phyloP scores from a whole-genome alignment of 2,113 vertebrate genomes.

The Ptyas mucosa region DNA sequence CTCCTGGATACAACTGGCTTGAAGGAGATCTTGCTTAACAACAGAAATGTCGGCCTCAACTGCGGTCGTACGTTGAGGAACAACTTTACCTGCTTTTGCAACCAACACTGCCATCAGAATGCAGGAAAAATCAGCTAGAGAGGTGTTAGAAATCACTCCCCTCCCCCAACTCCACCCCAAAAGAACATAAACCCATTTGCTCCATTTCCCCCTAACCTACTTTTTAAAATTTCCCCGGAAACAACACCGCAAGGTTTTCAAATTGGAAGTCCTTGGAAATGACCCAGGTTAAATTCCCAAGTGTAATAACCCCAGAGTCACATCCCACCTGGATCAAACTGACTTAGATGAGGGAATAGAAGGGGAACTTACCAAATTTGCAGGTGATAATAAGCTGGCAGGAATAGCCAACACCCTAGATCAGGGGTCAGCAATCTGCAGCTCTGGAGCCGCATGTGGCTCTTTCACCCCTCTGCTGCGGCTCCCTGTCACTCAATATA shows the following conservation, averaged over 20 bases:
- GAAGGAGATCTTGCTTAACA: too few relatives aligned
- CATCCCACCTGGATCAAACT: fast-evolving
- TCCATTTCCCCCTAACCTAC: not conserved
- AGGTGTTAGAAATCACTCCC: not conserved
- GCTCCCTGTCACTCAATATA: too few relatives aligned
- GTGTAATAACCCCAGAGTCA: not conserved
- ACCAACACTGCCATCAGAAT: not conserved
- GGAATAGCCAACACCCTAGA: too few relatives aligned
- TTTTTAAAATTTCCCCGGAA: not conserved
- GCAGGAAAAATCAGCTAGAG: not conserved
- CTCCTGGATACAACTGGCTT: too few relatives aligned
- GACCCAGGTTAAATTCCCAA: not conserved
- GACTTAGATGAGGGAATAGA: too few relatives aligned
- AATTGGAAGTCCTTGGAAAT: not conserved
- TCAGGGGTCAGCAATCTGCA: too few relatives aligned
- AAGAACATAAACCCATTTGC: not conserved
- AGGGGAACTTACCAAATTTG: too few relatives aligned
- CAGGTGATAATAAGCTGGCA: too few relatives aligned
- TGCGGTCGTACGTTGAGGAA: too few relatives aligned
- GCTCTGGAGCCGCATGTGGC: too few relatives aligned
- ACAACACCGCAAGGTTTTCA: not conserved
- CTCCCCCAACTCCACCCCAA: not conserved
- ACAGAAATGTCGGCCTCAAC: too few relatives aligned
- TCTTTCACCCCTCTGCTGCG: too few relatives aligned
- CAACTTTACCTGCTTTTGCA: not conserved